Percentiles rank a stretch among this genome's conserved stretches.
Evolutionary conservation across 2,113 vertebrate genomes (phyloP).

Genomic region (Microtus richardsoni): DNA sequence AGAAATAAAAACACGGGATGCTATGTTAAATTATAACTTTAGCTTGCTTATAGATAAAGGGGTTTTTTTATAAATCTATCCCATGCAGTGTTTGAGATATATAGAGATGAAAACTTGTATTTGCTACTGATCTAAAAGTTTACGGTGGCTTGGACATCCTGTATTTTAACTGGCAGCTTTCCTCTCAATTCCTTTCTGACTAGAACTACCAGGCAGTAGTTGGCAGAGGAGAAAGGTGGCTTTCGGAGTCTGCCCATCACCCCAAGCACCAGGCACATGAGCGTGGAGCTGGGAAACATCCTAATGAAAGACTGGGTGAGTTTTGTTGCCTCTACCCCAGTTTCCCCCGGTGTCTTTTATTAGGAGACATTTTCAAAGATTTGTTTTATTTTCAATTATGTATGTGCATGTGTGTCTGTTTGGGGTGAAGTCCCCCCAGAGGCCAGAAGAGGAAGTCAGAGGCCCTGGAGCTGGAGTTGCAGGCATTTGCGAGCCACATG

Average conservation of each 20-base stretch:
- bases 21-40: neutral
- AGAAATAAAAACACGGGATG: neutral
- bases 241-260: neutral
- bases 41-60: fast-evolving
- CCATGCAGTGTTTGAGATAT: neutral
- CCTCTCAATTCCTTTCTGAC: neutral
- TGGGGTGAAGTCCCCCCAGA: neutral
- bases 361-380: neutral
- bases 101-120: neutral
- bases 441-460: neutral
- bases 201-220: neutral
- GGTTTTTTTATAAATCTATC: neutral
- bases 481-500: neutral
- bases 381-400: neutral
- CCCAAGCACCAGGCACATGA: fast-evolving
- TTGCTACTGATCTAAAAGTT: neutral
- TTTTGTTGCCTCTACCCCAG: neutral
- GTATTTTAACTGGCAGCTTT: neutral
- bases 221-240: neutral
- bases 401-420: too few relatives aligned
- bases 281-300: neutral
- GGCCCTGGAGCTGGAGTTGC: neutral
- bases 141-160: too few relatives aligned
- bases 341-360: neutral
- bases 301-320: neutral